A percentile compares a stretch with the other conserved stretches of the same genome.
Evolutionary conservation across 2,113 vertebrate species (phyloP).

Genomic region (Naja naja): DNA sequence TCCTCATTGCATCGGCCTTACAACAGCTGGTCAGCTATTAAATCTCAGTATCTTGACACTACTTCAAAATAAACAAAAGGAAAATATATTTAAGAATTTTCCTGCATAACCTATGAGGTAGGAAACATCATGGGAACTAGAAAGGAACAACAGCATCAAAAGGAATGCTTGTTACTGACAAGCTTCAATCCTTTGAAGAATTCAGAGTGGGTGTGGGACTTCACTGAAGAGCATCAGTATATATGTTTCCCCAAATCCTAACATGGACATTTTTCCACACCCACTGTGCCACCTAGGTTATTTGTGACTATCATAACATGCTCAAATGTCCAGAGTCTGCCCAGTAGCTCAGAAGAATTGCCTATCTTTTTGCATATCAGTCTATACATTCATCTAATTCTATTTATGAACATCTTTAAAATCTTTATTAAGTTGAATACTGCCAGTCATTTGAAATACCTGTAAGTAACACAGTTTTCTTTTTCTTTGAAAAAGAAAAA

Average conservation of each 20-base stretch:
- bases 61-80: neutral
- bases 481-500: neutral
- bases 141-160: neutral
- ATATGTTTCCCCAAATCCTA: neutral
- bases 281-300: neutral
- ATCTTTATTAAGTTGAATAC: neutral
- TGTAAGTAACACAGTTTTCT: neutral
- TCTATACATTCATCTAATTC: neutral
- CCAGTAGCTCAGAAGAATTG: neutral
- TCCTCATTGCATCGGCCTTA: no score
- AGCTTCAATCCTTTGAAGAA: no score
- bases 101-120: neutral
- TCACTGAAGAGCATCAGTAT: no score
- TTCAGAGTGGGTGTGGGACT: no score
- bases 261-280: neutral
- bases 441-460: neutral
- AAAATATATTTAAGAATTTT: neutral
- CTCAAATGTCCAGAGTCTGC: neutral
- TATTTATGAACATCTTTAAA: neutral
- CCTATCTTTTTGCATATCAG: neutral
- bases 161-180: neutral
- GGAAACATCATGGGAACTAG: no score
- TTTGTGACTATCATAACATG: neutral
- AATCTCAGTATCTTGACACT: no score
- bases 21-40: no score